Evolutionary conservation across 2,888 invertebrate species (phyloP).

Genomic region (Rhynchonema sp.): DNA sequence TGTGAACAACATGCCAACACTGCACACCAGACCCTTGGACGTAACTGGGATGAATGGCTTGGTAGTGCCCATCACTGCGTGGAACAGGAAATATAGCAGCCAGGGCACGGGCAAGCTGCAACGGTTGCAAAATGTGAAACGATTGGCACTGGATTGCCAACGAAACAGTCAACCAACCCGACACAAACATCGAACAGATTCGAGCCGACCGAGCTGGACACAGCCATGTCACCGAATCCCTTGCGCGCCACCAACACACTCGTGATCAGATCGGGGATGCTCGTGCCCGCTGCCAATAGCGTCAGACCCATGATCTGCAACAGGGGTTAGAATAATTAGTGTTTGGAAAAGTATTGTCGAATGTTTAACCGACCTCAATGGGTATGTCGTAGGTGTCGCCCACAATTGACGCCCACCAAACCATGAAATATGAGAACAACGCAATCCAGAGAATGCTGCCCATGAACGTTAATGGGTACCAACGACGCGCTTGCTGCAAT

Average conservation of each 20-base stretch:
- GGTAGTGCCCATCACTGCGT: slow-evolving; percentile 38
- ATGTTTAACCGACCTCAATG: slow-evolving; percentile 55
- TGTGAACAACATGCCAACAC: slow-evolving; percentile 79
- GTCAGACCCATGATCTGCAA: slow-evolving; percentile 83
- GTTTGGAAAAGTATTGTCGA: slow-evolving; percentile 45
- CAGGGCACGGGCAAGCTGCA: slow-evolving; percentile 78
- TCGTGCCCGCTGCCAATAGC: slow-evolving; percentile 85
- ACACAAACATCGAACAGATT: slow-evolving; percentile 98
- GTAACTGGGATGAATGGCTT: slow-evolving; percentile 50
- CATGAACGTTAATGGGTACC: slow-evolving; percentile 26
- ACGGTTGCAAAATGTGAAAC: too few relatives aligned
- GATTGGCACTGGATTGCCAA: too few relatives aligned
- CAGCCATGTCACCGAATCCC: slow-evolving; percentile 97
- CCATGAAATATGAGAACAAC: slow-evolving; percentile 77
- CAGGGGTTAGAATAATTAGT: slow-evolving; percentile 37
- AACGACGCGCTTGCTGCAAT: slow-evolving; percentile 35
- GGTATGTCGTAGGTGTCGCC: slow-evolving; percentile 75
- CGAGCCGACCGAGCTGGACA: slow-evolving; percentile 92
- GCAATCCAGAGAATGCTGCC: slow-evolving; percentile 34
- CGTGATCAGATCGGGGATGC: slow-evolving; percentile 93
- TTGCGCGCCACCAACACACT: slow-evolving; percentile 94
- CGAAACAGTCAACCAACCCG: slow-evolving; percentile 50
- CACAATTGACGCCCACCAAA: slow-evolving; percentile 93
- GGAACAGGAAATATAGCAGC: slow-evolving; percentile 70
- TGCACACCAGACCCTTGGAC: slow-evolving; percentile 88